Base-by-base conservation (phyloP, 2,113 vertebrate genomes). In the Pterocles gutturalis region DNA sequence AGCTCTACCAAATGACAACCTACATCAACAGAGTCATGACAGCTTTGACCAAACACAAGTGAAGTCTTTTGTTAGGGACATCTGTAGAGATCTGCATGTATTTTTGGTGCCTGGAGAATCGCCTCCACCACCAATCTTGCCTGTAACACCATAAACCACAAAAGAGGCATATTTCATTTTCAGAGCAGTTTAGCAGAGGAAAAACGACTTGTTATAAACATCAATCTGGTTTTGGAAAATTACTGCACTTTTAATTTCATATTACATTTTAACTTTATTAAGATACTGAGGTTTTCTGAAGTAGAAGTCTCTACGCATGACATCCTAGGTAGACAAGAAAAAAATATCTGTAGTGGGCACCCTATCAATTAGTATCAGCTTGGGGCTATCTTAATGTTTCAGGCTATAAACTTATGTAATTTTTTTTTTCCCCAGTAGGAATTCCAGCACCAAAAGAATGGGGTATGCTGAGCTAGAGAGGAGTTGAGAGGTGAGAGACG, bases 111-210 rank as follows among this genome's bases (percentile, higher is more conserved):
- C 43, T 54, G 58, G 21, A 96, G 70, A 85, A 83, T n/a, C 1
- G 7, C 25, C 57, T 90, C 83, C 79, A 82, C 71, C 65, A 92
- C 48, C 60, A 93, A 36, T 67, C 72, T 93, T 96, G 83, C 57
- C 7, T 8, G 87, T 95, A 96, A 90, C 87, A 95, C 61, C 85
- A 93, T 95, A 95, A 97, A 95, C 95, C 94, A 95, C 75, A 94
- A 69, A 90, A 92, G 66, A 96, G 45, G 60, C 71, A 38, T 86
- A 92, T 83, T 97, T 88, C 71, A 87, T 87, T 96, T 96, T 87
- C 86, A 90, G 55, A 92, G 51, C 55, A 55, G 25, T 89, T 96
- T 72, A 96, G 57, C 14, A 91, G 53, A 86, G 53, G 28, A 87
- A 91, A 92, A 93, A 86, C 61, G 26, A 60, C 82, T 93, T 89